These are phyloP conservation scores for Autographa pulchrina DNA, from an alignment of 2,888 invertebrate genomes.

Conservation along the genomic window DNA sequence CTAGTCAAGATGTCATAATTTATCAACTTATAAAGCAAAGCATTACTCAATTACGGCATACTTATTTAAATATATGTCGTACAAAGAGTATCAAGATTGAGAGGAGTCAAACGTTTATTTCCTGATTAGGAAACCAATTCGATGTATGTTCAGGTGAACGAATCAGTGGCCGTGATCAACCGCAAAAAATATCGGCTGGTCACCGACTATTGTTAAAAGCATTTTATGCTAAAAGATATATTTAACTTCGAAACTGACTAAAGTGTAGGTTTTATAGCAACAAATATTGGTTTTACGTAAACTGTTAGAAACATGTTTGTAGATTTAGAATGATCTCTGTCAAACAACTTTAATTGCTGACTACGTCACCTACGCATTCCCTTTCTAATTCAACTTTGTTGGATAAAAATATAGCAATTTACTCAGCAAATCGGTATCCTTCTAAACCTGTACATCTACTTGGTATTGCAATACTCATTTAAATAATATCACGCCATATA, in stretches of 20 bases:
- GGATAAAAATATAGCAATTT: constrained; percentile 30
- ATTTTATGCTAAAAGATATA: background rate
- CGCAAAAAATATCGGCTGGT: constrained; percentile 16
- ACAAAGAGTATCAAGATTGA: constrained; percentile 13
- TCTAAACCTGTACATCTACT: constrained; percentile 37
- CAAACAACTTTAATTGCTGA: background rate
- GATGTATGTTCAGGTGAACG: constrained; percentile 21
- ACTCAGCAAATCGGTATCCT: constrained; percentile 24
- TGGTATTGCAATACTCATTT: constrained; percentile 53
- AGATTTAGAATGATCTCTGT: background rate
- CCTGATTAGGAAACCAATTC: constrained; percentile 17
- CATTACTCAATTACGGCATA: constrained; percentile 20
- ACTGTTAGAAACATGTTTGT: background rate
- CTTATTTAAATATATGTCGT: background rate
- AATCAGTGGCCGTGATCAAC: constrained; percentile 31
- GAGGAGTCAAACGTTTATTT: constrained; percentile 19
- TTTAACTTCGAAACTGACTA: background rate
- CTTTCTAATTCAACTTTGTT: constrained; percentile 12
- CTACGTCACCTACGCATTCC: constrained; percentile 17
- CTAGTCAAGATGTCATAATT: constrained; percentile 18
- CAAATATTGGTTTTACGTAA: constrained; percentile 1
- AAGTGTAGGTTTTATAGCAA: background rate
- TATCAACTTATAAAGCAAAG: constrained; percentile 16
- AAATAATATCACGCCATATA: constrained; percentile 56
- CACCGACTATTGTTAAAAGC: constrained; percentile 21